phyloP scores from a whole-genome alignment of 2,797 vertebrate species.

The Anguilla anguilla region DNA sequence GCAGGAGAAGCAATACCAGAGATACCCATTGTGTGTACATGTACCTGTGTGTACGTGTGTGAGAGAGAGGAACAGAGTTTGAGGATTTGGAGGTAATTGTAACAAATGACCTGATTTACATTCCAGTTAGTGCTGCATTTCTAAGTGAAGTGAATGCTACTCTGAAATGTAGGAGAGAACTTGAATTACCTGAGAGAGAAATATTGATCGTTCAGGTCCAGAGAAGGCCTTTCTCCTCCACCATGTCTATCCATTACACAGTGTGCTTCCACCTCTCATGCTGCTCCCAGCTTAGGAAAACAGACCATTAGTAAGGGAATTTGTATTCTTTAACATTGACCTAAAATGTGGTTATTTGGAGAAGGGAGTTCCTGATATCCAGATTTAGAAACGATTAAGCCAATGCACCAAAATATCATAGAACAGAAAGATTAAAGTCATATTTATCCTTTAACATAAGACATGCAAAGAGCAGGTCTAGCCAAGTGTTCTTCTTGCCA shows the following conservation, averaged over 20 bases:
- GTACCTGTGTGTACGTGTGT: slow-evolving; percentile 13
- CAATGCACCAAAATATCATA: neutral
- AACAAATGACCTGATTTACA: too few relatives aligned
- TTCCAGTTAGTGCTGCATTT: too few relatives aligned
- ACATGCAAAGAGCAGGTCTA: neutral
- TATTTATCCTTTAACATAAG: neutral
- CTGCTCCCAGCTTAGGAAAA: too few relatives aligned
- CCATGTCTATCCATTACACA: too few relatives aligned
- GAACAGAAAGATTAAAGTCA: neutral
- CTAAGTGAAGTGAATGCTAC: too few relatives aligned
- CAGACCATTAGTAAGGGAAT: too few relatives aligned
- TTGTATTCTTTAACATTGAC: neutral
- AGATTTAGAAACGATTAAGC: neutral
- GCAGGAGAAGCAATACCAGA: too few relatives aligned
- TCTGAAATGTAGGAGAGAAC: neutral
- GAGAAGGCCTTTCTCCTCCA: neutral
- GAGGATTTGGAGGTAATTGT: too few relatives aligned
- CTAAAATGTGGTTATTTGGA: neutral
- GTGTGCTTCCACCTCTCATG: too few relatives aligned
- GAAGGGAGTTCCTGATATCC: neutral
- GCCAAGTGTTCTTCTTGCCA: neutral
- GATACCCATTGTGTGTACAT: slow-evolving; percentile 7
- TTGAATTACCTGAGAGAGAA: too few relatives aligned
- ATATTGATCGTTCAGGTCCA: neutral
- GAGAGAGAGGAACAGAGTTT: neutral